Conservation (phyloP, 2,113 vertebrate genomes). For the Larimichthys polyactis region DNA sequence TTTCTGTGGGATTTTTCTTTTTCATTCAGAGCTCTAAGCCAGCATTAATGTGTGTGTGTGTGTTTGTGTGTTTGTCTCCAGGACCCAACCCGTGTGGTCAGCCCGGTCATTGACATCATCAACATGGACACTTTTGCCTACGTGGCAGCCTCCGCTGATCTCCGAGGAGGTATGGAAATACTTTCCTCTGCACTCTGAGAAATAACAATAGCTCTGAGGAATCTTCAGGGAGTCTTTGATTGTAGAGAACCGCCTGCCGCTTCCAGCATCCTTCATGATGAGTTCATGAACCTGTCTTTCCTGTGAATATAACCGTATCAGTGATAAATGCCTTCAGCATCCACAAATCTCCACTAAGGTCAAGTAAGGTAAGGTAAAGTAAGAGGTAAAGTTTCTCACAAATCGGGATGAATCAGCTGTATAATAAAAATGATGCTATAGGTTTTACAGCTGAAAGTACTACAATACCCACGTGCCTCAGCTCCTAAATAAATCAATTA, state of each 20-base stretch:
- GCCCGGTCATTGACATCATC: conserved; percentile 97
- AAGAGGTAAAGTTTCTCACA: too few species aligned
- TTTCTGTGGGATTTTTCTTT: not conserved
- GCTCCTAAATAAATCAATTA: too few species aligned
- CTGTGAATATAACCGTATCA: not conserved
- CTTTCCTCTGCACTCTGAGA: not conserved
- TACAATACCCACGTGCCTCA: not conserved
- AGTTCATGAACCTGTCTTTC: conserved; percentile 20
- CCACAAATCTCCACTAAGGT: not conserved
- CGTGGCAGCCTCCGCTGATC: conserved; percentile 92
- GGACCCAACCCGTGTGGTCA: conserved; percentile 93
- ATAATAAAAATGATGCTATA: too few species aligned
- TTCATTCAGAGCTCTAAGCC: too few species aligned
- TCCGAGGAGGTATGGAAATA: conserved; percentile 89
- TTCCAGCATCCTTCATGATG: conserved; percentile 14
- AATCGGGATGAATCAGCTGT: too few species aligned
- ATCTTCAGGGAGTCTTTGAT: conserved; percentile 28
- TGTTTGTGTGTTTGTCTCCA: conserved; percentile 64
- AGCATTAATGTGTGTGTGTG: not conserved
- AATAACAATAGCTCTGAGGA: conserved; percentile 11
- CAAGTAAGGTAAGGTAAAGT: not conserved
- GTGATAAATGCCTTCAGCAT: too few species aligned
- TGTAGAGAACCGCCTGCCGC: not conserved
- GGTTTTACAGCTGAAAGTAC: not conserved
- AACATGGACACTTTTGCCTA: conserved; percentile 97